Evolutionary conservation across 2,888 invertebrate genomes (phyloP), one percentile per base, ranked within the genome.

Genomic region (Melolontha melolontha): DNA sequence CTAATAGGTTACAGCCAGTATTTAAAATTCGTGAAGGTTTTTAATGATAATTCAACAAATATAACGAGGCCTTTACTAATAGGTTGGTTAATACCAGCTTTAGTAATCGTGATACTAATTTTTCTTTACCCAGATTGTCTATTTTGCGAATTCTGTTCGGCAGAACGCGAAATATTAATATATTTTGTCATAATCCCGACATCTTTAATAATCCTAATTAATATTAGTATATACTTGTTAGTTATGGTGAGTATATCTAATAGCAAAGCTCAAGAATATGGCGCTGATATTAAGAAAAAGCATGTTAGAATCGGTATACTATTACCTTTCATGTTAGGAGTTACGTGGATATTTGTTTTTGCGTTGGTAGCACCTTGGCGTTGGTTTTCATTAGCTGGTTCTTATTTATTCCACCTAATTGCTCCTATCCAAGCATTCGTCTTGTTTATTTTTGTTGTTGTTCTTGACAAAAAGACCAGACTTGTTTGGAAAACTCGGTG

Each of bases 161-260:
- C 57, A 5, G 62, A 52, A 49, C 42, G 66, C 4, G 17, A 29
- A 1, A 59, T 67, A 0, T 41, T 67, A 1, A 67, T 59, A 27
- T 67, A 52, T 52, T 67, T 67, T 16, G 66, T 67, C 10, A 67
- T 67, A 40, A 41, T 67, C 6, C 66, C 66, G 4, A 67, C 66
- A 0, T 67, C 66, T 1, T 14, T 62, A n/a, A 51, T 67, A 22
- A 67, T 67, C 7, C 27, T 67, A 16, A 40, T 59, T 0, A 67
- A 67, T 12, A 67, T 67, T 12, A 62, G 42, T 5, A 67, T 67
- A 6, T 67, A 67, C n/a, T 16, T 62, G 7, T 12, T 51, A 16
- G 59, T 67, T 10, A 67, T 67, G 66, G 27, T 57, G 2, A 67
- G 29, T 12, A 62, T 67, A 7, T 67, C 62, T 5, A 62, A 42